Percentiles rank a stretch among this genome's conserved stretches.
phyloP scores from a whole-genome alignment of 2,888 invertebrate species.

The Nomada ferruginata region DNA sequence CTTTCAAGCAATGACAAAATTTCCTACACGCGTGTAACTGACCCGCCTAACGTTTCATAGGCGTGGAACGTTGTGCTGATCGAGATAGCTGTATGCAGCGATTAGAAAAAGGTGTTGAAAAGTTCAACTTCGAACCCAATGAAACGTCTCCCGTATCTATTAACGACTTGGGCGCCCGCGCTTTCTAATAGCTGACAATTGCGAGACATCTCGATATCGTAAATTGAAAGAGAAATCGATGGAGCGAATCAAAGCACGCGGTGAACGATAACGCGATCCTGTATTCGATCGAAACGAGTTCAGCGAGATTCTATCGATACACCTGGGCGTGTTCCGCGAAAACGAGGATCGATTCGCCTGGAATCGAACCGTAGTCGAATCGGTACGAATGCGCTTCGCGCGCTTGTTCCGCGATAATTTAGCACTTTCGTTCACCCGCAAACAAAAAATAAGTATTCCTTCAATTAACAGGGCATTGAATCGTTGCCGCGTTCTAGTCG shows the following conservation, averaged over 20 bases:
- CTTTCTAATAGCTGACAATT: constrained; percentile 31
- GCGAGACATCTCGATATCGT: constrained; percentile 39
- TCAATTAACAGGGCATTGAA: too few species aligned
- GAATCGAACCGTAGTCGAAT: not conserved
- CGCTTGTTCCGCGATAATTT: constrained; percentile 13
- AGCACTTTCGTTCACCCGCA: not conserved
- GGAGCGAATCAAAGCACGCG: not conserved
- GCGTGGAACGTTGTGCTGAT: not conserved
- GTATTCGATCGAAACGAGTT: not conserved
- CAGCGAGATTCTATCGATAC: constrained; percentile 12
- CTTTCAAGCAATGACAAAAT: constrained; percentile 23
- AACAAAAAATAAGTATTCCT: too few species aligned
- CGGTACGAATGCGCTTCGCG: not conserved
- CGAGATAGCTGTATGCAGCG: constrained; percentile 1
- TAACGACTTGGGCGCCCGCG: constrained; percentile 21
- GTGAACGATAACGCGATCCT: not conserved
- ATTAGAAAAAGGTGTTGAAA: not conserved
- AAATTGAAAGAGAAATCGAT: constrained; percentile 30
- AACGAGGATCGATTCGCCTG: constrained; percentile 9
- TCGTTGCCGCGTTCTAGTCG: not conserved
- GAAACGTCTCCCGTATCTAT: constrained; percentile 29
- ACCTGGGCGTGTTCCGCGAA: constrained; percentile 3
- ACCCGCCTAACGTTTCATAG: not conserved
- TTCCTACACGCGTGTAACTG: not conserved
- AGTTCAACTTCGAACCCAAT: constrained; percentile 10